phyloP scores from a whole-genome alignment of 2,888 invertebrate genomes.

The Ormyrus rosae region DNA sequence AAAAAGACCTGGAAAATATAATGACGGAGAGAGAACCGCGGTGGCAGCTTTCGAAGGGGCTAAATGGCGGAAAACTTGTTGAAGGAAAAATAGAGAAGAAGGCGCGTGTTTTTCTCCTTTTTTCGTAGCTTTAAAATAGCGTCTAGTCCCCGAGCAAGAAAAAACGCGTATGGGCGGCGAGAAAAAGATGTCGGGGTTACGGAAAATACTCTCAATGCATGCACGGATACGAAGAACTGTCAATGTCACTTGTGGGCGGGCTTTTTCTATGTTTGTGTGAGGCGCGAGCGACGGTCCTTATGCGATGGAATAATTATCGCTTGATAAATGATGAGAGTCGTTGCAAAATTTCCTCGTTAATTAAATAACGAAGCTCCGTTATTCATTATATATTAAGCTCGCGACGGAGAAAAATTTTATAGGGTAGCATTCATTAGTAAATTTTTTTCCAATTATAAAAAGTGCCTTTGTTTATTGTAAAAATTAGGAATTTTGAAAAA shows the following conservation, averaged over 20 bases:
- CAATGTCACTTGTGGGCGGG: neutral
- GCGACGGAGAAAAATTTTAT: too few species aligned
- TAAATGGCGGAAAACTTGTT: slow-evolving; percentile 50
- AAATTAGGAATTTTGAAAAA: too few species aligned
- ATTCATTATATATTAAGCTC: too few species aligned
- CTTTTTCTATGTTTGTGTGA: neutral
- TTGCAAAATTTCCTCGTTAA: too few species aligned
- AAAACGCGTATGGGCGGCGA: neutral
- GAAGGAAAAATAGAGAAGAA: neutral
- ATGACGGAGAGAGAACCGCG: slow-evolving; percentile 39
- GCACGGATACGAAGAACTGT: neutral
- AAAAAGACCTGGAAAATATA: slow-evolving; percentile 54
- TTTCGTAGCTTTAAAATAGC: neutral
- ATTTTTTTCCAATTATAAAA: too few species aligned
- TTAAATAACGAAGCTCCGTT: too few species aligned
- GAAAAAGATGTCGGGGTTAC: neutral
- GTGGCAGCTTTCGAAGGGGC: slow-evolving; percentile 24
- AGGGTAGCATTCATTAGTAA: too few species aligned
- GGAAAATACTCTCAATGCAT: neutral
- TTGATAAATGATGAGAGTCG: neutral
- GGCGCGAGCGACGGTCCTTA: too few species aligned
- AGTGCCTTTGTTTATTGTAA: too few species aligned
- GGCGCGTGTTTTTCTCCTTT: neutral
- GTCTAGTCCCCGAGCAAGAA: slow-evolving; percentile 14
- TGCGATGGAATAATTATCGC: neutral